A percentile compares a stretch with the other conserved stretches of the same genome.
phyloP scores from a whole-genome alignment of 1,140 invertebrate genomes.

The Agrilus planipennis region DNA sequence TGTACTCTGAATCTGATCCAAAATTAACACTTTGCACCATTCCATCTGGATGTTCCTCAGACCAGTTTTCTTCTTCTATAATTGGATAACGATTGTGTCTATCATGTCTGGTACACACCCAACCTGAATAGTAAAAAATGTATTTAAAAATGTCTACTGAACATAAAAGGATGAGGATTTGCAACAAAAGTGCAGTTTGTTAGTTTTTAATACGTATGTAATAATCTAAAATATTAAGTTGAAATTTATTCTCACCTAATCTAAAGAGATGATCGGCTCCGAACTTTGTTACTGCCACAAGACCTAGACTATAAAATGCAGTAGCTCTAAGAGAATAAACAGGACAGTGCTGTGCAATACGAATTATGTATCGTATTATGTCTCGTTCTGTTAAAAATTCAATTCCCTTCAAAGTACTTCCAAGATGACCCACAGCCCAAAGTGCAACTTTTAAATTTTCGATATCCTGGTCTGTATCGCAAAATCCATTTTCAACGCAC shows the following conservation, averaged over 20 bases:
- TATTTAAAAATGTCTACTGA: too few relatives aligned
- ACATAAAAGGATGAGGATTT: too few relatives aligned
- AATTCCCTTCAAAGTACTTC: conserved; percentile 60
- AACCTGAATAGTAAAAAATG: too few relatives aligned
- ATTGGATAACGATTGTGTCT: conserved; percentile 76
- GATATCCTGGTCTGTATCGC: conserved; percentile 49
- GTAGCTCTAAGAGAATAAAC: conserved; percentile 82
- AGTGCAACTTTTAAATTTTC: conserved; percentile 74
- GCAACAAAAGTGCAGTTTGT: too few relatives aligned
- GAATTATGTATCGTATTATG: conserved; percentile 48
- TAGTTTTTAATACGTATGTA: too few relatives aligned
- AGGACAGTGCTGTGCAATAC: conserved; percentile 61
- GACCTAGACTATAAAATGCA: conserved; percentile 74
- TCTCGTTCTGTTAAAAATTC: conserved; percentile 46
- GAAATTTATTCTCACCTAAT: conserved; percentile 40
- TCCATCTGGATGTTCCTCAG: conserved; percentile 8
- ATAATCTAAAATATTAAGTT: neutral
- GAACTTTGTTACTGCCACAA: conserved; percentile 68
- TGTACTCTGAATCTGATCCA: conserved; percentile 12
- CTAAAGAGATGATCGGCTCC: conserved; percentile 65
- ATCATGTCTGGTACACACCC: conserved; percentile 71
- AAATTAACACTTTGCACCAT: neutral
- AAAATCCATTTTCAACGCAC: conserved; percentile 35
- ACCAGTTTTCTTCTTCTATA: conserved; percentile 51
- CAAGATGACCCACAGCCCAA: conserved; percentile 80